phyloP scores from a whole-genome alignment of 2,797 vertebrate genomes.

The Thripadectes ignobilis region DNA sequence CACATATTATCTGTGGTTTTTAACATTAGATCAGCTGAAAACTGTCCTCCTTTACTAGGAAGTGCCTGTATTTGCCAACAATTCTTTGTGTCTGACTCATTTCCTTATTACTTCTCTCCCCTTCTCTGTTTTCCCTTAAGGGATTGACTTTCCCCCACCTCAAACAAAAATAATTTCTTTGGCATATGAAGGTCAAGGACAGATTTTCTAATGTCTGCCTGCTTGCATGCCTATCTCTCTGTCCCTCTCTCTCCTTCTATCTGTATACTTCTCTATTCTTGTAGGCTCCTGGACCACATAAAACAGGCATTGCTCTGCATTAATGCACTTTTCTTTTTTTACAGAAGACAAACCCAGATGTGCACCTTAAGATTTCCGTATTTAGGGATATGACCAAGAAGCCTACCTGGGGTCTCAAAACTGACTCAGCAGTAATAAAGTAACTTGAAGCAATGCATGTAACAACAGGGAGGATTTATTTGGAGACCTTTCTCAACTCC shows the following conservation, averaged over 20 bases:
- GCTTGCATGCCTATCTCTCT: background rate
- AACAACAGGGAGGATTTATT: background rate
- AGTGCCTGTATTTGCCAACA: constrained; percentile 63
- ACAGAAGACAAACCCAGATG: background rate
- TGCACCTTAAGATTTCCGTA: background rate
- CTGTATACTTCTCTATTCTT: background rate
- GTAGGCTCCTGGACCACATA: background rate
- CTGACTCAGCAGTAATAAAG: background rate
- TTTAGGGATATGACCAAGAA: background rate
- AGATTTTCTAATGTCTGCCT: constrained; percentile 70
- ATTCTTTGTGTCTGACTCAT: constrained; percentile 77
- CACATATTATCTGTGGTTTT: constrained; percentile 42
- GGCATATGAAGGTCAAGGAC: constrained; percentile 73
- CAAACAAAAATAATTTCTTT: constrained; percentile 75
- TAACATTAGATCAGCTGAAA: constrained; percentile 53
- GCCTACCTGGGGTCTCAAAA: background rate
- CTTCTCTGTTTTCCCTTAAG: constrained; percentile 71
- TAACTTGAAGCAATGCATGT: background rate
- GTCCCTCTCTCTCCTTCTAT: background rate
- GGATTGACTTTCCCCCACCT: constrained; percentile 73
- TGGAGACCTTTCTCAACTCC: background rate
- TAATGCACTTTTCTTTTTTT: background rate
- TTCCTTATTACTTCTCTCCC: constrained; percentile 71
- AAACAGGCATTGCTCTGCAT: background rate
- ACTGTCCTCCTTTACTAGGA: constrained; percentile 36